A percentile compares a stretch with the other conserved stretches of the same genome.
phyloP scores from a whole-genome alignment of 2,888 invertebrate species.

The Drosophila lutescens region DNA sequence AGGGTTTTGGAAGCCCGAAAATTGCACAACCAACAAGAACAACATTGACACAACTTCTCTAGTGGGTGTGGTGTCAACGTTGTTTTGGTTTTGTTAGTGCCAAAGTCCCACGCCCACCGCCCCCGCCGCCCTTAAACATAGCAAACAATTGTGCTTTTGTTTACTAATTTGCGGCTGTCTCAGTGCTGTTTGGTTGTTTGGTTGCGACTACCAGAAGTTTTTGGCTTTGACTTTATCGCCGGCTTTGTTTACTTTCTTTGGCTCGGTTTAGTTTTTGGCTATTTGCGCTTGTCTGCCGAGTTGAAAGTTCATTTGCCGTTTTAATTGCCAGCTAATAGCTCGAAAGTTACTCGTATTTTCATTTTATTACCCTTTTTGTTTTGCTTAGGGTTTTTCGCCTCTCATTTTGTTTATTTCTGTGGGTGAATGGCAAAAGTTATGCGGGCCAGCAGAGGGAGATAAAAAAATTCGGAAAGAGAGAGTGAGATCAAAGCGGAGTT shows the following conservation, averaged over 20 bases:
- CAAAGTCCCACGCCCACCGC: conserved; percentile 42
- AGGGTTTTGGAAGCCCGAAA: conserved; percentile 29
- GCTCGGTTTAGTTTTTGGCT: conserved; percentile 60
- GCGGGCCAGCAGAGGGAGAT: conserved; percentile 4
- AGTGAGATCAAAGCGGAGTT: conserved; percentile 19
- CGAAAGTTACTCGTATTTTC: conserved; percentile 68
- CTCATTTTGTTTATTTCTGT: conserved; percentile 14
- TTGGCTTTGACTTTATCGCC: conserved; percentile 57
- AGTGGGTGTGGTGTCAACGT: conserved; percentile 61
- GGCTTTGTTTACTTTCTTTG: conserved; percentile 74
- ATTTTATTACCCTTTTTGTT: conserved; percentile 28
- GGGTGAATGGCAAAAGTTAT: conserved; percentile 44
- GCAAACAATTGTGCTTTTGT: conserved; percentile 75
- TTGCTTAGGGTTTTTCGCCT: conserved; percentile 22
- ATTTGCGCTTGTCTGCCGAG: conserved; percentile 28
- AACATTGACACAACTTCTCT: conserved; percentile 56
- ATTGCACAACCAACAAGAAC: conserved; percentile 45
- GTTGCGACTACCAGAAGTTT: conserved; percentile 23
- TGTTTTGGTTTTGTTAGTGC: conserved; percentile 48
- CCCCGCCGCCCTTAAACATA: conserved; percentile 27
- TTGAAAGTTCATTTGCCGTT: conserved; percentile 78
- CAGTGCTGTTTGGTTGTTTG: conserved; percentile 23
- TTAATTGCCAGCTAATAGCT: conserved; percentile 75
- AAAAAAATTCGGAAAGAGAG: conserved; percentile 34
- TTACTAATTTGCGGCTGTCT: conserved; percentile 70